Percentiles rank a stretch among this genome's conserved stretches.
phyloP scores from a whole-genome alignment of 1,140 invertebrate genomes.

The Drosophila pruinosa region DNA sequence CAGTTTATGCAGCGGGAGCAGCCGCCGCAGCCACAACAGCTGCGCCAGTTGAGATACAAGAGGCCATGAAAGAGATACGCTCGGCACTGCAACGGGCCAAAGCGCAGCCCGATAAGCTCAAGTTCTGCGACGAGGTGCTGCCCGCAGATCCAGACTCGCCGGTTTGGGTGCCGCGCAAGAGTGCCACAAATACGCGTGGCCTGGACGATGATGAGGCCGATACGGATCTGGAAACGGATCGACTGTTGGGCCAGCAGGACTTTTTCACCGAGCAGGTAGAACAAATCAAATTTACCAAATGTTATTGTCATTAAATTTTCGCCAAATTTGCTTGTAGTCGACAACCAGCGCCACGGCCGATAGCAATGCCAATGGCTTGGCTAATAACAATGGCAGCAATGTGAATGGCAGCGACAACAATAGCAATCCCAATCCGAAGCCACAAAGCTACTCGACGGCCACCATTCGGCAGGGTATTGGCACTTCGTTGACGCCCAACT shows the following conservation, averaged over 20 bases:
- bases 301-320: too few species aligned
- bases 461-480: constrained; percentile 80
- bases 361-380: constrained; percentile 62
- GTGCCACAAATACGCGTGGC: constrained; percentile 1
- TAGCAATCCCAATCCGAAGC: constrained; percentile 67
- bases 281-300: too few species aligned
- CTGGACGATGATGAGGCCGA: constrained; percentile 89
- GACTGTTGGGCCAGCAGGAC: constrained; percentile 93
- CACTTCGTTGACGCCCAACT: constrained; percentile 72
- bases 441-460: constrained; percentile 71
- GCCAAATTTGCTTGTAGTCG: background rate
- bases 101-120: constrained; percentile 79
- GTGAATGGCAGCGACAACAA: constrained; percentile 64
- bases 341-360: constrained; percentile 29
- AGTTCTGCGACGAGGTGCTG: constrained; percentile 74
- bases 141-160: constrained; percentile 73
- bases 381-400: constrained; percentile 58
- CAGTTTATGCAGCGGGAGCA: constrained; percentile 52
- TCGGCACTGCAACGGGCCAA: constrained; percentile 89
- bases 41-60: constrained; percentile 84
- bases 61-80: constrained; percentile 92
- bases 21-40: constrained; percentile 19
- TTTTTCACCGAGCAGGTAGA: constrained; percentile 92
- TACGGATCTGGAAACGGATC: constrained; percentile 94
- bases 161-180: constrained; percentile 79